These are phyloP conservation scores for Alfaro cultratus DNA, from an alignment of 2,797 vertebrate genomes.

Conservation along the genomic window DNA sequence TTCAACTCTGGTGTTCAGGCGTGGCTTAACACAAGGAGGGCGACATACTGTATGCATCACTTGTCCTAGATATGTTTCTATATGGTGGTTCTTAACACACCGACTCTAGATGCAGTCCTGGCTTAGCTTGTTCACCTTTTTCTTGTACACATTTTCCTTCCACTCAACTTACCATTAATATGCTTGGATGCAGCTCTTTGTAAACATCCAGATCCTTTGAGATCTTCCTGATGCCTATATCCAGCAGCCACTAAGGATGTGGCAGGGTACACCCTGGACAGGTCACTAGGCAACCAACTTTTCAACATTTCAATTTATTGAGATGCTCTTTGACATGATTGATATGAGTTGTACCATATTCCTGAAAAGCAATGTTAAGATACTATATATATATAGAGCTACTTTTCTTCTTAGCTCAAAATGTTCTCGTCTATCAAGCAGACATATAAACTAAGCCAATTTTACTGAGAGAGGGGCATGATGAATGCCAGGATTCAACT, in stretches of 20 bases:
- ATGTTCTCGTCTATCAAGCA: neutral
- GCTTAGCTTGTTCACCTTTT: neutral
- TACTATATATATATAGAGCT: no score
- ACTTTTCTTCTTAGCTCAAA: neutral
- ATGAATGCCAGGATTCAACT: neutral
- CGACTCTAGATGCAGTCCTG: neutral
- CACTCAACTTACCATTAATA: neutral
- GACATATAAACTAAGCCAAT: neutral
- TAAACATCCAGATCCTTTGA: neutral
- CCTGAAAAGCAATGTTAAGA: neutral
- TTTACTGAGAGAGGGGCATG: neutral
- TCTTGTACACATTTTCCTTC: neutral
- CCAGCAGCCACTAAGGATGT: neutral
- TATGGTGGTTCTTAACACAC: neutral
- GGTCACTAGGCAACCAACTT: neutral
- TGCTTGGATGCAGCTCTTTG: neutral
- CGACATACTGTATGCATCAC: neutral
- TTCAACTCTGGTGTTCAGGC: neutral
- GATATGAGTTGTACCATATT: neutral
- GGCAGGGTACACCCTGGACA: neutral
- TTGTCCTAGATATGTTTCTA: neutral
- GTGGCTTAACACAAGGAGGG: neutral
- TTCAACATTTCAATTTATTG: neutral
- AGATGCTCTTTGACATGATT: neutral
- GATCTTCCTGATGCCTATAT: neutral